Evolutionary conservation across 2,113 vertebrate genomes (phyloP), one percentile per base, ranked within the genome.

Genomic region (Heliornis fulica): DNA sequence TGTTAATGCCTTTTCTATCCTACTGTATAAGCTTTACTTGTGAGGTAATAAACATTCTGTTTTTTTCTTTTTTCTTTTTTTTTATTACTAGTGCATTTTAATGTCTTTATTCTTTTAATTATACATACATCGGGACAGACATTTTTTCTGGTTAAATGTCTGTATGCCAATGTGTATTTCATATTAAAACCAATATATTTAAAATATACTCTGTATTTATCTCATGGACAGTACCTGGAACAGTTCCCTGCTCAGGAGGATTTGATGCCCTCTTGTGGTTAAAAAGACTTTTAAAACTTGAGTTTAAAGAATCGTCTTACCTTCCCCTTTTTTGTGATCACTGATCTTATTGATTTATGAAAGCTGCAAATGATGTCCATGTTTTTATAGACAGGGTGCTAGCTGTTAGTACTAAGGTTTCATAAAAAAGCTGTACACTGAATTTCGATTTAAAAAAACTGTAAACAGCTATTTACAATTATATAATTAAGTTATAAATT

Each of bases 401-500:
- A 97, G 95, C 90, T 92, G 96, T 97, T 98, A 98, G 96, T 98
- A 93, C 60, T 97, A 97, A 97, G 16, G 6, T 98, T 97, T 97
- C 94, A 95, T 97, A 96, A 96, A 98, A 98, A 98, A 94, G 82
- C 97, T 98, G 97, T 98, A 98, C 97, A 98, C 76, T 96, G 91
- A 96, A 93, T 97, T 94, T 90, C 88, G 98, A 93, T 98, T 98
- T 96, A 96, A 96, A 97, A 98, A 98, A 98, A 98, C 86, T 97
- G 97, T 97, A 98, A 98, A 98, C 96, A 97, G 92, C 83, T 98
- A 98, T 98, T 98, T 98, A 98, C 97, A 98, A 93, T 93, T 96
- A 98, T 96, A 98, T 95, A 88, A 93, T 91, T 95, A 98, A 96
- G 68, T 98, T 98, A 98, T 98, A 98, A 98, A 98, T 98, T 98